Conservation (phyloP, 2,888 invertebrate genomes). For the Arrhopalites spinosus region DNA sequence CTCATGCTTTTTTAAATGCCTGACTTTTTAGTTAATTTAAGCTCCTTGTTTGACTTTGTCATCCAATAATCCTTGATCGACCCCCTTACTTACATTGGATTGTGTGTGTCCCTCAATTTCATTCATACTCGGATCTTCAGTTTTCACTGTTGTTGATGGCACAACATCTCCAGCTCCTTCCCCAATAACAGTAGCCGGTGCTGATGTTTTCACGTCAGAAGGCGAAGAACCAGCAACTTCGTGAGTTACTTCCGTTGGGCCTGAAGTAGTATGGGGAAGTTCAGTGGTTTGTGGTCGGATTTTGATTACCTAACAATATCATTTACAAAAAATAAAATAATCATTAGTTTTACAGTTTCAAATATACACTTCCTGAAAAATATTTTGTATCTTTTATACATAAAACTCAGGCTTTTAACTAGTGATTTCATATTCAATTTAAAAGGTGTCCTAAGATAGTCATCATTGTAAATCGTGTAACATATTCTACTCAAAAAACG, state of each 20-base stretch:
- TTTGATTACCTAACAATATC: conserved; percentile 49
- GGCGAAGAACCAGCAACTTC: conserved; percentile 24
- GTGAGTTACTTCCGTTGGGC: conserved; percentile 14
- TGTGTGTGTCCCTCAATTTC: conserved; percentile 46
- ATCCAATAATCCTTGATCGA: conserved; percentile 49
- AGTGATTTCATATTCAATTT: conserved; percentile 12
- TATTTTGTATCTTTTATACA: not conserved
- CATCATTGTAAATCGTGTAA: no score
- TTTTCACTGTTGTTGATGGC: conserved; percentile 28
- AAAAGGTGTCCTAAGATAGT: conserved; percentile 17
- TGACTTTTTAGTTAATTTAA: not conserved
- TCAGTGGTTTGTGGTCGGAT: conserved; percentile 44
- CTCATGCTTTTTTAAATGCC: no score
- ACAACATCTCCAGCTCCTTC: conserved; percentile 8
- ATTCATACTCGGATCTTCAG: conserved; percentile 50
- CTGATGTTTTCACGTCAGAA: conserved; percentile 16
- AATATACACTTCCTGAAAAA: no score
- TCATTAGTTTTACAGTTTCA: no score
- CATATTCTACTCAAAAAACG: not conserved
- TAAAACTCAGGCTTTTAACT: not conserved
- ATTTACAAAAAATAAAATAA: conserved; percentile 14
- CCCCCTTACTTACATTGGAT: conserved; percentile 47
- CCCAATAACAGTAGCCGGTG: conserved; percentile 21
- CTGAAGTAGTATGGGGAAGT: not conserved
- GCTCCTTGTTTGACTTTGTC: conserved; percentile 6